Percentiles rank a stretch among this genome's conserved stretches.
phyloP scores from a whole-genome alignment of 2,113 vertebrate genomes.

The Nothoprocta pentlandii region DNA sequence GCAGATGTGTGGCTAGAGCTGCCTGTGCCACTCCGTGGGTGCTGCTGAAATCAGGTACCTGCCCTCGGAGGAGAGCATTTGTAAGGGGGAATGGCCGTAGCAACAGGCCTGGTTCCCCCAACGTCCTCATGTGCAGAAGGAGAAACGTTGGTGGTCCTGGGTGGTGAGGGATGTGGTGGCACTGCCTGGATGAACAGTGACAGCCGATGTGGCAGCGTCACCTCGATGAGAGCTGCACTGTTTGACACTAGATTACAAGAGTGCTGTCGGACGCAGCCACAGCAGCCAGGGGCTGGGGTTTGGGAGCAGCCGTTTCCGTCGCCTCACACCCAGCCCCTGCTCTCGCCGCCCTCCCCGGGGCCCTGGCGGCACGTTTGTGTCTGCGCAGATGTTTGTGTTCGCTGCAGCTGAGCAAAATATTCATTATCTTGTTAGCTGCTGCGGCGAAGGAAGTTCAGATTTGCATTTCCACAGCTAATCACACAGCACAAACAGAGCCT shows the following conservation, averaged over 20 bases:
- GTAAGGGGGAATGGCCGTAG: background rate
- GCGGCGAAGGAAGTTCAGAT: slow-evolving; percentile 69
- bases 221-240: no score
- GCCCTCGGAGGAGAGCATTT: no score
- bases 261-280: fast-evolving
- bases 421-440: slow-evolving; percentile 85
- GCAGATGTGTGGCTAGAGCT: background rate
- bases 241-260: no score
- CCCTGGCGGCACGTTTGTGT: slow-evolving; percentile 51
- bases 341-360: background rate
- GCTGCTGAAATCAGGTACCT: background rate
- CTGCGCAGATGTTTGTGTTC: slow-evolving; percentile 84
- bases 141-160: no score
- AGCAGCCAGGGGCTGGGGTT: fast-evolving
- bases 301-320: background rate
- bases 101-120: background rate
- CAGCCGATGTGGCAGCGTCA: background rate
- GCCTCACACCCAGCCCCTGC: background rate
- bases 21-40: background rate
- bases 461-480: slow-evolving; percentile 80
- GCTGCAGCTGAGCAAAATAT: slow-evolving; percentile 82
- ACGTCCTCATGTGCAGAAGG: no score
- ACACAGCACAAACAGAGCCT: slow-evolving; percentile 45
- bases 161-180: background rate
- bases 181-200: background rate